Conservation (phyloP, 1,140 invertebrate species). For the Drosophila pruinosa region DNA sequence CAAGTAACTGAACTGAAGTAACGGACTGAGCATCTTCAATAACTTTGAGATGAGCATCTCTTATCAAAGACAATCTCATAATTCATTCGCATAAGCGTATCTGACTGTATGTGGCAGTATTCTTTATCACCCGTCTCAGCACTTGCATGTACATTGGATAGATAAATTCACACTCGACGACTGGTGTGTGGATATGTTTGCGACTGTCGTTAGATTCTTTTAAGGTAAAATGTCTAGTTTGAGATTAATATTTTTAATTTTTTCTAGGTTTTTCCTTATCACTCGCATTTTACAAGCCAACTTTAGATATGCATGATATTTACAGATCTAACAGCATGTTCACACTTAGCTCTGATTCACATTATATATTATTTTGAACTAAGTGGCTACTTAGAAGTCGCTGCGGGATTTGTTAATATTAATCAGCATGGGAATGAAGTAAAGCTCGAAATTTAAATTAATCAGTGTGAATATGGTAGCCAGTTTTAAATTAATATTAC, state of each 20-base stretch:
- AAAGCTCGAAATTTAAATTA: too few species aligned
- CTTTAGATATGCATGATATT: conserved; percentile 1
- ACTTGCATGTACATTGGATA: conserved; percentile 13
- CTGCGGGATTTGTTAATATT: conserved; percentile 37
- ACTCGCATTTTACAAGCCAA: background rate
- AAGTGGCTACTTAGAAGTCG: conserved; percentile 16
- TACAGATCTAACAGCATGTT: background rate
- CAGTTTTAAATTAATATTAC: too few species aligned
- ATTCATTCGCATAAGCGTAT: conserved; percentile 56
- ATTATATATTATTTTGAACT: background rate
- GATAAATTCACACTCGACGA: conserved; percentile 7
- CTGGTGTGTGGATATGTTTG: background rate
- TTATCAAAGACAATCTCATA: conserved; percentile 57
- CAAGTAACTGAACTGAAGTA: conserved; percentile 42
- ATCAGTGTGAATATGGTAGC: too few species aligned
- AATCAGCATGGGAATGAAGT: background rate
- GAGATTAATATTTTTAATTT: background rate
- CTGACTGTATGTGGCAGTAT: conserved; percentile 29
- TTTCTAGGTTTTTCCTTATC: conserved; percentile 24
- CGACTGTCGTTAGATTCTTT: background rate
- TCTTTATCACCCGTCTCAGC: conserved; percentile 46
- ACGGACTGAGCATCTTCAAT: conserved; percentile 17
- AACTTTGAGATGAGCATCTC: conserved; percentile 22
- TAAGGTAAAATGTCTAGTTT: background rate
- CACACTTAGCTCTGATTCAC: background rate